Percentiles rank a stretch among this genome's conserved stretches.
These are phyloP conservation scores for Microtus ochrogaster DNA, from an alignment of 2,113 vertebrate genomes.

Conservation along the genomic window DNA sequence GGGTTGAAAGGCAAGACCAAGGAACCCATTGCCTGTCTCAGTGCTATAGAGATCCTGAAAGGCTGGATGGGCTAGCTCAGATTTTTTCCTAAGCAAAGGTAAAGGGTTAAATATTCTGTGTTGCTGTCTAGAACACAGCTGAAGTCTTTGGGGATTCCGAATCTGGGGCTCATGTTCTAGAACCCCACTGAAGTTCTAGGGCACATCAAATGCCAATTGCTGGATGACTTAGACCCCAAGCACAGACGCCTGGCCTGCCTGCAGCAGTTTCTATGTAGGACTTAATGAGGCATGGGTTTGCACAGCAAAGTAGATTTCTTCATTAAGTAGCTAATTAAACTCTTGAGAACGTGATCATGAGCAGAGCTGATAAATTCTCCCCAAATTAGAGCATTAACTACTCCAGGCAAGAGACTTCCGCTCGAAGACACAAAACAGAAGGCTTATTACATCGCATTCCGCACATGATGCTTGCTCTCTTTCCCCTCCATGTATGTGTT, in stretches of 20 bases:
- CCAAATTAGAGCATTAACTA: slow-evolving; percentile 69
- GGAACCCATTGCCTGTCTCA: background rate
- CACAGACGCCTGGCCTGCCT: slow-evolving; percentile 22
- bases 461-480: background rate
- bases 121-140: background rate
- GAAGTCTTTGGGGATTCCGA: background rate
- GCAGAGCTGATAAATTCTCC: slow-evolving; percentile 69
- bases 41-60: background rate
- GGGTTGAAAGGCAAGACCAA: background rate
- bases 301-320: slow-evolving; percentile 66
- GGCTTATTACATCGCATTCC: background rate
- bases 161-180: background rate
- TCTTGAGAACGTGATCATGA: slow-evolving; percentile 68
- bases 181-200: slow-evolving; percentile 31
- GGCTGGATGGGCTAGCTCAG: background rate
- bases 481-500: background rate
- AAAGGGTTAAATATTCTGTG: background rate
- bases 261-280: background rate
- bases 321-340: slow-evolving; percentile 71
- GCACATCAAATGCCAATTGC: background rate
- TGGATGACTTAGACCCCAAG: background rate
- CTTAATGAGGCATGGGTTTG: slow-evolving; percentile 50
- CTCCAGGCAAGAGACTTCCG: slow-evolving; percentile 46
- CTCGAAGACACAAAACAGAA: slow-evolving; percentile 53
- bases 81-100: background rate